Conservation (phyloP, 2,888 invertebrate species). For the Oscheius sp. region DNA sequence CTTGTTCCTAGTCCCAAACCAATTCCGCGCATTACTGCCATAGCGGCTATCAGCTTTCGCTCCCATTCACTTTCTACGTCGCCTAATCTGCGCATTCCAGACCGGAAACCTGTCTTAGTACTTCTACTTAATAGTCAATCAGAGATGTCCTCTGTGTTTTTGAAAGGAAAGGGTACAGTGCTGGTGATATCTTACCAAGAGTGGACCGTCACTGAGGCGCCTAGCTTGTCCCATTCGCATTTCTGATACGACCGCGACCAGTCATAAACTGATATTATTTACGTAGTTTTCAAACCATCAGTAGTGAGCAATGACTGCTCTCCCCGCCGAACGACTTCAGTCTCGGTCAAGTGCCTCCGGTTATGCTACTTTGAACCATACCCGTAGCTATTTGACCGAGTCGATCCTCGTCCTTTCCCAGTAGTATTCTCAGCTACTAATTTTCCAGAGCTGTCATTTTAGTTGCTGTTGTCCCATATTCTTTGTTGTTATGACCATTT, state of each 20-base stretch:
- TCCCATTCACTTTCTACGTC: not conserved
- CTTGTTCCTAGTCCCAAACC: slow-evolving; percentile 22
- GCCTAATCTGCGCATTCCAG: not conserved
- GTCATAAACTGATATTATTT: slow-evolving; percentile 6
- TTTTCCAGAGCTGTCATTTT: not conserved
- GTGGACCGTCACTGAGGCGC: slow-evolving; percentile 22
- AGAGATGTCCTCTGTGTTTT: not conserved
- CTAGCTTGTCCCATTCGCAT: slow-evolving; percentile 18
- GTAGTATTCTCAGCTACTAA: too few relatives aligned
- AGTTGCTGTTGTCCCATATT: not conserved
- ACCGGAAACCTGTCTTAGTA: not conserved
- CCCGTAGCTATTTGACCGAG: slow-evolving; percentile 34
- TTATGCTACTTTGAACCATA: slow-evolving; percentile 21
- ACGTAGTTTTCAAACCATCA: not conserved
- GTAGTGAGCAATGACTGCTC: not conserved
- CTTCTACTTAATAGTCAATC: not conserved
- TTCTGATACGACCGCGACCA: slow-evolving; percentile 23
- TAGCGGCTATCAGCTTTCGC: slow-evolving; percentile 6
- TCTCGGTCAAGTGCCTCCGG: slow-evolving; percentile 27
- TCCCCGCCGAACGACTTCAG: not conserved
- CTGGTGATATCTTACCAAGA: not conserved
- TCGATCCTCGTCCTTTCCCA: slow-evolving; percentile 21
- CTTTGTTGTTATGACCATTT: slow-evolving; percentile 25
- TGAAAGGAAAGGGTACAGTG: not conserved
- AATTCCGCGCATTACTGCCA: slow-evolving; percentile 21